Conservation (phyloP, 2,113 vertebrate species). For the Desmodus rotundus region DNA sequence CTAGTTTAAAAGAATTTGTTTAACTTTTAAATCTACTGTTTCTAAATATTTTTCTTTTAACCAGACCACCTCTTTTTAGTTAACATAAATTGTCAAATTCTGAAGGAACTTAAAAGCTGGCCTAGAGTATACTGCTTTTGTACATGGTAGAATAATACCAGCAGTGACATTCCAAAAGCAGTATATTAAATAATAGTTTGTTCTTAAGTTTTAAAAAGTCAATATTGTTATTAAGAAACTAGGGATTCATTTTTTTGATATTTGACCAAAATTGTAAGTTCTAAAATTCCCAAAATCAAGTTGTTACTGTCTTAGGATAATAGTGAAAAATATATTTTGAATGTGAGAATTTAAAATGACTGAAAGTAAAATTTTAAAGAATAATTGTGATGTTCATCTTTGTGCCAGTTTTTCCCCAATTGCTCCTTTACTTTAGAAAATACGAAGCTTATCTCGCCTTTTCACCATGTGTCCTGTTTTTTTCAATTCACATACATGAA, state of each 20-base stretch:
- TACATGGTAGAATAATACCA: not conserved
- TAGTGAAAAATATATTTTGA: not conserved
- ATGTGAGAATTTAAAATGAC: conserved; percentile 24
- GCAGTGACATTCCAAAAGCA: not conserved
- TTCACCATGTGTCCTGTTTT: not conserved
- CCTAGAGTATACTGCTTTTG: not conserved
- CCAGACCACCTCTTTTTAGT: not conserved
- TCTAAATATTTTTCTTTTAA: not conserved
- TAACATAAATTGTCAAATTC: not conserved
- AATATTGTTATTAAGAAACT: not conserved
- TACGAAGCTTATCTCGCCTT: not conserved
- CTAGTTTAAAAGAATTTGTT: not conserved
- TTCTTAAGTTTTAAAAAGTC: not conserved
- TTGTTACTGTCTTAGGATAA: not conserved
- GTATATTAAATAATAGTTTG: not conserved
- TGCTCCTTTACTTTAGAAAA: conserved; percentile 1
- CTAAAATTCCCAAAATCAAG: not conserved
- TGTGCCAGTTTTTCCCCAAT: not conserved
- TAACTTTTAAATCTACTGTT: conserved; percentile 1
- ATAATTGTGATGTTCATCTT: not conserved
- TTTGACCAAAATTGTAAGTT: not conserved
- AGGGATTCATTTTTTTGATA: conserved; percentile 5
- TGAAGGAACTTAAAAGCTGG: not conserved
- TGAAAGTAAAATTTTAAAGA: conserved; percentile 6
- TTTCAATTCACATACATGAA: not conserved